These are phyloP conservation scores for Lepilemur ruficaudatus DNA, from an alignment of 2,797 vertebrate genomes.

Conservation along the genomic window DNA sequence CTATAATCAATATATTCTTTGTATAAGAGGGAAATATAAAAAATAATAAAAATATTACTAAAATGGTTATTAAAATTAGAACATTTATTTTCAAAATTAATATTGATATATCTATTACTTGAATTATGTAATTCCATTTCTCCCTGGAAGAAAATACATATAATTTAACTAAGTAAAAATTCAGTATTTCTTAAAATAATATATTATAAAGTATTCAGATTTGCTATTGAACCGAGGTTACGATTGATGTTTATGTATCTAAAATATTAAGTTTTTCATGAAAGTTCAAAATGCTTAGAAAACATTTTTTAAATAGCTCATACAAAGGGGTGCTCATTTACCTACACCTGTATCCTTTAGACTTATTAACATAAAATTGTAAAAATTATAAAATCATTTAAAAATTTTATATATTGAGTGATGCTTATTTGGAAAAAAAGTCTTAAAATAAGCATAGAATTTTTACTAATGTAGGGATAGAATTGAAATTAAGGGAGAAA, in stretches of 20 bases:
- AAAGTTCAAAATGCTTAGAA: neutral
- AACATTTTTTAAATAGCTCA: neutral
- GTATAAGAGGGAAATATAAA: neutral
- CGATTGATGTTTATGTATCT: neutral
- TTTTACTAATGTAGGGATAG: neutral
- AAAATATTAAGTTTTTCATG: neutral
- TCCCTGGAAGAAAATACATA: neutral
- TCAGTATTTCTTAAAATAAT: neutral
- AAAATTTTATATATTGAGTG: neutral
- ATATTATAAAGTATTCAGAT: neutral
- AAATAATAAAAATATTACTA: neutral
- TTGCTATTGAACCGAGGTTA: neutral
- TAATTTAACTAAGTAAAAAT: neutral
- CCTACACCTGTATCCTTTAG: neutral
- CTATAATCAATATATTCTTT: neutral
- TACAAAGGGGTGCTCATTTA: neutral
- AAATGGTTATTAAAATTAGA: neutral
- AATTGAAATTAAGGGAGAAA: conserved; percentile 4
- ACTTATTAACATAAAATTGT: neutral
- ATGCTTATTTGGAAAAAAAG: neutral
- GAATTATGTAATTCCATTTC: neutral
- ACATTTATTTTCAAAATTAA: neutral
- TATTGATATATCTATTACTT: neutral
- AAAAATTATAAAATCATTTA: neutral
- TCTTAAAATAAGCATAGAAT: neutral